phyloP scores from a whole-genome alignment of 1,140 invertebrate species.

The Rhynchophorus ferrugineus region DNA sequence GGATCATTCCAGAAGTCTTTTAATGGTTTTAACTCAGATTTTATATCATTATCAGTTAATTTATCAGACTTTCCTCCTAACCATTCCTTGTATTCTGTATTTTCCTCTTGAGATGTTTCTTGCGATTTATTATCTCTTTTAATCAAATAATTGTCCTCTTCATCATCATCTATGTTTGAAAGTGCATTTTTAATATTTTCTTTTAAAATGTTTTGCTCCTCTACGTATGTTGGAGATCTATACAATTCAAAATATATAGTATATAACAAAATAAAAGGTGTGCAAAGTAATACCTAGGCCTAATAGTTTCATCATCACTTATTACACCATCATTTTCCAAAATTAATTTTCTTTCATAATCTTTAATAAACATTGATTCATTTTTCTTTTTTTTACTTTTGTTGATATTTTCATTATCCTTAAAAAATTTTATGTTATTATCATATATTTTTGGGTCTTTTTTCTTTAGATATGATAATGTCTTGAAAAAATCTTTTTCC shows the following conservation, averaged over 20 bases:
- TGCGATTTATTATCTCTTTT: constrained; percentile 55
- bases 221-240: constrained; percentile 51
- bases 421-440: constrained; percentile 66
- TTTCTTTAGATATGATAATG: constrained; percentile 74
- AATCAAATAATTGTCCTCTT: constrained; percentile 46
- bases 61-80: constrained; percentile 66
- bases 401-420: constrained; percentile 34
- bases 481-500: constrained; percentile 82
- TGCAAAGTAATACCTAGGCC: no score
- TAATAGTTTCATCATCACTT: constrained; percentile 41
- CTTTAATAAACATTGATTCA: constrained; percentile 63
- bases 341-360: constrained; percentile 74
- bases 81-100: constrained; percentile 72
- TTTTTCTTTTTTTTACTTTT: constrained; percentile 43
- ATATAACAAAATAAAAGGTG: no score
- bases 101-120: constrained; percentile 53
- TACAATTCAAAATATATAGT: no score
- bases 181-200: constrained; percentile 53
- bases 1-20: constrained; percentile 80
- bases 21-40: constrained; percentile 61
- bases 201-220: constrained; percentile 64
- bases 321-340: constrained; percentile 59
- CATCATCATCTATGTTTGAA: constrained; percentile 45
- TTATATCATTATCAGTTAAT: constrained; percentile 54
- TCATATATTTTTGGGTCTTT: constrained; percentile 87